Conservation (phyloP, 1,140 invertebrate species). For the Caenorhabditis inopinata region DNA sequence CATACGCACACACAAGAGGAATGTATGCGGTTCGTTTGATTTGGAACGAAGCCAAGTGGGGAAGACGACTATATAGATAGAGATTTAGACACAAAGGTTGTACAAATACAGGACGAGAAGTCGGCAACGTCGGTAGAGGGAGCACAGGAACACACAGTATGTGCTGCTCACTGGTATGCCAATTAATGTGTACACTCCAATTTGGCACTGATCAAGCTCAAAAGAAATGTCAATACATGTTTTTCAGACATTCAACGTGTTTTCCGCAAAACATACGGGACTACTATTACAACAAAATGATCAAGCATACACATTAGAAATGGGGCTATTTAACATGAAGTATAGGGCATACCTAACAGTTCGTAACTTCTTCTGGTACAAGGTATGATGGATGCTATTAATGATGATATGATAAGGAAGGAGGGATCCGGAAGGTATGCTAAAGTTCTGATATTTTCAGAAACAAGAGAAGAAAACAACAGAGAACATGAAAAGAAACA, state of each 20-base stretch:
- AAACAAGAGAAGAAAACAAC: not conserved
- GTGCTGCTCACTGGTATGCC: slow-evolving; percentile 13
- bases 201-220: slow-evolving; percentile 27
- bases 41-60: slow-evolving; percentile 31
- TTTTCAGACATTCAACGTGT: too few relatives aligned
- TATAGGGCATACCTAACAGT: slow-evolving; percentile 1
- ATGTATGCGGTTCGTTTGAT: slow-evolving; percentile 31
- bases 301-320: not conserved
- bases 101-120: slow-evolving; percentile 22
- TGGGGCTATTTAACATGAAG: not conserved
- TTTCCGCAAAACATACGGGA: not conserved
- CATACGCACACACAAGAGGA: slow-evolving; percentile 1
- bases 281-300: too few relatives aligned
- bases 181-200: slow-evolving; percentile 15
- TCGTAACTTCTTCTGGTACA: slow-evolving; percentile 7
- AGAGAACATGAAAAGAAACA: not conserved
- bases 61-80: not conserved
- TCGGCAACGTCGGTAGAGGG: slow-evolving; percentile 10
- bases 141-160: slow-evolving; percentile 8
- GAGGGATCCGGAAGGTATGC: not conserved
- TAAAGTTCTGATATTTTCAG: slow-evolving; percentile 2
- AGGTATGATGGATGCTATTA: slow-evolving; percentile 2
- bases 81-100: slow-evolving; percentile 31
- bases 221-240: not conserved
- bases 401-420: not conserved